Evolutionary conservation across 1,140 invertebrate genomes (phyloP).

Genomic region (Caenorhabditis remanei): DNA sequence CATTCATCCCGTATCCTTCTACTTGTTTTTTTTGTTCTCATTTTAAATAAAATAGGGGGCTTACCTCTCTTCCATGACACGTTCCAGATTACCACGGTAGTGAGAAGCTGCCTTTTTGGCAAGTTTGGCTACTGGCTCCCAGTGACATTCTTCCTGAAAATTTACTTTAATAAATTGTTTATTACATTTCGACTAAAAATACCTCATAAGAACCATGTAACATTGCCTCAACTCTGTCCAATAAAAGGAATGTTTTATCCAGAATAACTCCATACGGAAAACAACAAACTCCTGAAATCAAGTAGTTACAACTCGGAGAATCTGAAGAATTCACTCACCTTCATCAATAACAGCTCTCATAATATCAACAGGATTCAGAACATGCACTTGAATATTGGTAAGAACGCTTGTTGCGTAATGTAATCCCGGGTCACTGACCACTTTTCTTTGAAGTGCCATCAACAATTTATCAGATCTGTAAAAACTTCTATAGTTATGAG

Average conservation of each 20-base stretch:
- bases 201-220: conserved; percentile 60
- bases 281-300: conserved; percentile 72
- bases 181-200: neutral
- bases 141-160: conserved; percentile 65
- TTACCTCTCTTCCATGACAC: conserved; percentile 73
- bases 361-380: conserved; percentile 77
- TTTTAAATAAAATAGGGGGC: neutral
- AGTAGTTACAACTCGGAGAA: neutral
- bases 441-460: conserved; percentile 71
- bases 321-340: conserved; percentile 63
- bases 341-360: conserved; percentile 76
- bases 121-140: conserved; percentile 72
- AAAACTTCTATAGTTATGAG: neutral
- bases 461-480: conserved; percentile 70
- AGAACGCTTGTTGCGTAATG: conserved; percentile 68
- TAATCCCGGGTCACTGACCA: conserved; percentile 67
- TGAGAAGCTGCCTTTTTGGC: conserved; percentile 72
- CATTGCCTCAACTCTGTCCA: conserved; percentile 70
- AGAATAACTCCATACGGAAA: conserved; percentile 76
- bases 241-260: conserved; percentile 71
- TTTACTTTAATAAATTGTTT: neutral
- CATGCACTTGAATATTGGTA: conserved; percentile 76
- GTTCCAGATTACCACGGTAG: conserved; percentile 72
- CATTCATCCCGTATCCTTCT: conserved; percentile 17
- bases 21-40: neutral